Conservation (phyloP, 2,797 vertebrate genomes). For the Myiotriccus ornatus region DNA sequence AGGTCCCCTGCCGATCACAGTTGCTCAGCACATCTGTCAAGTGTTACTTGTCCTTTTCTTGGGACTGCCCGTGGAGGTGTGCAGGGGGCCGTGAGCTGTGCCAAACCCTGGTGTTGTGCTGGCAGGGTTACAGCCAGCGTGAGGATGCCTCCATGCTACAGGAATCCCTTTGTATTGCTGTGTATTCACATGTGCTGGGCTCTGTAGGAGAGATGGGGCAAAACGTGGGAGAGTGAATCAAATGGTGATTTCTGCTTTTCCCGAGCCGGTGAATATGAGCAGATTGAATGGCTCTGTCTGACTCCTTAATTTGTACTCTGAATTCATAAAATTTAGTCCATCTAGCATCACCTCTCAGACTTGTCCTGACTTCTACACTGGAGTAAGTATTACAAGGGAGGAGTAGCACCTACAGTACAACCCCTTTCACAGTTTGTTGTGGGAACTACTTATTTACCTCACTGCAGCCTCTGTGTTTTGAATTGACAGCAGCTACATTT, state of each 20-base stretch:
- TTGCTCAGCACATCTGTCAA: constrained; percentile 3
- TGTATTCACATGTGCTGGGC: background rate
- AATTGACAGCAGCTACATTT: background rate
- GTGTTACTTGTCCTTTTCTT: background rate
- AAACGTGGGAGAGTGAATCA: background rate
- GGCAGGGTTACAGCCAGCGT: background rate
- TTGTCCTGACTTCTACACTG: background rate
- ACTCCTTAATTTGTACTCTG: background rate
- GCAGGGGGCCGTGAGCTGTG: background rate
- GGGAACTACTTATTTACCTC: background rate
- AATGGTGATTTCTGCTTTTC: background rate
- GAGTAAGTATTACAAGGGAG: background rate
- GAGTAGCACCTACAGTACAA: background rate
- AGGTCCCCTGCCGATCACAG: background rate
- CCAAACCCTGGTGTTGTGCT: background rate
- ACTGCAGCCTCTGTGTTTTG: background rate
- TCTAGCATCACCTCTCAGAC: background rate
- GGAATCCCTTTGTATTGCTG: background rate
- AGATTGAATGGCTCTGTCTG: background rate
- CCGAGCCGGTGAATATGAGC: background rate
- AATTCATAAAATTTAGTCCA: background rate
- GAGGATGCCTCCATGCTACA: background rate
- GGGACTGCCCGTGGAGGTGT: constrained; percentile 7
- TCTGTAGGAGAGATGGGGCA: background rate
- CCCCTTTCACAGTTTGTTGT: background rate